Base-by-base conservation (phyloP, 1,140 invertebrate species). In the Protaetia brevitarsis region DNA sequence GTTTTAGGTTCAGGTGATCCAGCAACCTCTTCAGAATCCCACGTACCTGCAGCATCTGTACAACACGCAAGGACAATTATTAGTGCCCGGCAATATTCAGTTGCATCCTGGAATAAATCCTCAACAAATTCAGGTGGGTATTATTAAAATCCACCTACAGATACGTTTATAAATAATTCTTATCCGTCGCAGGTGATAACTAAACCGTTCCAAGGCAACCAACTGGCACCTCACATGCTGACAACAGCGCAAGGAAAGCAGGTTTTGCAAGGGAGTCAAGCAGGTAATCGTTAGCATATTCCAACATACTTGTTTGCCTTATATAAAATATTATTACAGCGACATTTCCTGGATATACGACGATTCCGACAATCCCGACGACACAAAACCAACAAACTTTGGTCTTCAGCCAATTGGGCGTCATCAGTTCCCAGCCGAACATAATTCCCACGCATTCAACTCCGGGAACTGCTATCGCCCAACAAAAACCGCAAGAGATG, bases 1-100 rank as follows among this genome's bases (percentile, higher is more conserved):
- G n/a, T 58, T 58, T 28, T 16, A 58, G 64, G 72, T 77, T 0
- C 91, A 94, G 78, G 88, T 94, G 11, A 92, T 94, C 69, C 91
- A 93, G 75, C 92, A 93, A 69, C 88, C 90, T 0, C 77, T 92
- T 66, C 89, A 91, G 71, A 89, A 88, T 78, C 85, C 85, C 72
- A 83, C 88, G 2, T 92, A 93, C 77, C 81, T 93, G 62, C 89
- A 90, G 71, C 90, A 92, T 76, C 79, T 95, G 10, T 89, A 93
- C 73, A 91, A 92, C 76, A 81, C 88, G 10, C 90, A 90, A 74
- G 88, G 88, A 1, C 87, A 89, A 34, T 76, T 91, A 16, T 78
- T 94, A 6, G 91, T 94, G 86, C 89, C 91, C 1, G 86, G 90
- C 1, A 92, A 92, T 74, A 84, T 93, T 36, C 82, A 89, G 0